phyloP scores from a whole-genome alignment of 2,888 invertebrate genomes.

The Epistrophe grossulariae region DNA sequence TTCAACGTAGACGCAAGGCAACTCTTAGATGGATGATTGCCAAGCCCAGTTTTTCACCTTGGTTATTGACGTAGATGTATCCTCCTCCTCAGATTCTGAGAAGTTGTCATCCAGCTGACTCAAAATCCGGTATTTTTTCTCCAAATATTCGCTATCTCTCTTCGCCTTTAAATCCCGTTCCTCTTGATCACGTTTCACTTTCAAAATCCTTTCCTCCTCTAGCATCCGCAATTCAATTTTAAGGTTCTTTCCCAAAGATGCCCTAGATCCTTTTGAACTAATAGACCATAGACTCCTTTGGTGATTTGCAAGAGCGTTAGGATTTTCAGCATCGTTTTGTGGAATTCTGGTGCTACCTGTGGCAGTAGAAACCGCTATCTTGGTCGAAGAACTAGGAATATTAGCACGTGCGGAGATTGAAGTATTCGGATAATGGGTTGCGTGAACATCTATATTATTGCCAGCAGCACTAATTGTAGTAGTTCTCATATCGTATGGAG shows the following conservation, averaged over 20 bases:
- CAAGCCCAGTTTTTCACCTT: neutral
- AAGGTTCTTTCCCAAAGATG: neutral
- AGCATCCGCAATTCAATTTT: neutral
- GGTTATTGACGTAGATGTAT: neutral
- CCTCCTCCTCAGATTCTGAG: neutral
- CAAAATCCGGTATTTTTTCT: slow-evolving; percentile 17
- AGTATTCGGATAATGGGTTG: neutral
- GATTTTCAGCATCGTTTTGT: neutral
- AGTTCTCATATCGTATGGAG: no score
- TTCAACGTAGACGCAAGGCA: neutral
- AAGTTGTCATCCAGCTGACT: neutral
- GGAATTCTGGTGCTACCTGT: neutral
- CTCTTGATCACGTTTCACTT: neutral
- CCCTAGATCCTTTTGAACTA: slow-evolving; percentile 19
- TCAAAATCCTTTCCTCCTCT: neutral
- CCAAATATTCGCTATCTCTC: slow-evolving; percentile 9
- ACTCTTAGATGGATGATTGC: no score
- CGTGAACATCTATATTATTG: no score
- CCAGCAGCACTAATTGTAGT: no score
- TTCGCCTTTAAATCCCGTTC: neutral
- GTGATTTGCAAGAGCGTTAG: neutral
- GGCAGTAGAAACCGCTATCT: neutral
- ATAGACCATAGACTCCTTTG: neutral
- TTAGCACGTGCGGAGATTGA: neutral
- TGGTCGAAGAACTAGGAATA: no score